Percentiles rank a stretch among this genome's conserved stretches.
These are phyloP conservation scores for Maconellicoccus hirsutus DNA, from an alignment of 1,140 invertebrate genomes.

Conservation along the genomic window DNA sequence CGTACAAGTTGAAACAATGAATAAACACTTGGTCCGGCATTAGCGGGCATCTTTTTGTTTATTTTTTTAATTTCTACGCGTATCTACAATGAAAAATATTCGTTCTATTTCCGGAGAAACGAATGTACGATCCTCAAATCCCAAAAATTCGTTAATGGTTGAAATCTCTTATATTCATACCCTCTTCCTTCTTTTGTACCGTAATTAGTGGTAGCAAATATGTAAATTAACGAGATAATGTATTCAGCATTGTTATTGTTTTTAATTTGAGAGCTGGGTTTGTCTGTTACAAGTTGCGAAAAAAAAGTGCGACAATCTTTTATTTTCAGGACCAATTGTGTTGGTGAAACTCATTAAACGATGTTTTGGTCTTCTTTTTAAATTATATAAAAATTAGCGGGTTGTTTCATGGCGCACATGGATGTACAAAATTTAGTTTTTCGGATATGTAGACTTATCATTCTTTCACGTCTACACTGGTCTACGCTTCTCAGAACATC, in stretches of 20 bases:
- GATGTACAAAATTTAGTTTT: no score
- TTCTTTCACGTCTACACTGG: no score
- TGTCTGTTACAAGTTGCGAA: background rate
- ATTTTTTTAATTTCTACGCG: conserved; percentile 14
- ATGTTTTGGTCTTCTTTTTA: no score
- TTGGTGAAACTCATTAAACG: background rate
- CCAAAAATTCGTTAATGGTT: conserved; percentile 15
- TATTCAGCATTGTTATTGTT: conserved; percentile 10
- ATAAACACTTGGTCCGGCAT: background rate
- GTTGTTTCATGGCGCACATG: no score
- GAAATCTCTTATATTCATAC: conserved; percentile 18
- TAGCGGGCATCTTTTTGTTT: background rate
- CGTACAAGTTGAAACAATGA: background rate
- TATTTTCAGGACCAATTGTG: background rate
- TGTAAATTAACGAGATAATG: conserved; percentile 20
- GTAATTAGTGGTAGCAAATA: conserved; percentile 20
- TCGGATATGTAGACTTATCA: no score
- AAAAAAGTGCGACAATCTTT: background rate
- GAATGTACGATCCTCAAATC: background rate
- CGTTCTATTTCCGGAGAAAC: conserved; percentile 10
- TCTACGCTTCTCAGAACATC: no score
- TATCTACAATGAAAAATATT: conserved; percentile 14
- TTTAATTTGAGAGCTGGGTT: conserved; percentile 13
- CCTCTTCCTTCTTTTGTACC: conserved; percentile 12
- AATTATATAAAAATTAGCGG: no score